Conservation (phyloP, 2,113 vertebrate genomes). For the Ariopsis seemanni region DNA sequence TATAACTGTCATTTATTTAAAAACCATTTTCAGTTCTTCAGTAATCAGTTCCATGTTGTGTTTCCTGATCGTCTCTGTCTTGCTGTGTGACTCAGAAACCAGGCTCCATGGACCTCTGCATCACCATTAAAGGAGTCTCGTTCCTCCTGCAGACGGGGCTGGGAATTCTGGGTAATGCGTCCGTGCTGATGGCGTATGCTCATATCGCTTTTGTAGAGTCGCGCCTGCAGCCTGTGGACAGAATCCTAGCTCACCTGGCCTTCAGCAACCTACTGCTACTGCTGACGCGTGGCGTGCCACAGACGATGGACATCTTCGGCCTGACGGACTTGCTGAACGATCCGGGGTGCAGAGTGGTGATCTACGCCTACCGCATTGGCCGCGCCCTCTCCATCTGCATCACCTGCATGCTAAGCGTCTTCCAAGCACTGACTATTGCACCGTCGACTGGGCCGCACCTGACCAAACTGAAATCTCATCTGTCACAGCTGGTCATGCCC, state of each 20-base stretch:
- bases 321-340: conserved; percentile 69
- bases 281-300: conserved; percentile 72
- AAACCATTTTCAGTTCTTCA: neutral
- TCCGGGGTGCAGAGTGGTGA: conserved; percentile 73
- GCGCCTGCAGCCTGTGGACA: conserved; percentile 71
- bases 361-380: conserved; percentile 71
- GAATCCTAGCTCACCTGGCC: conserved; percentile 75
- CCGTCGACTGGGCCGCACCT: conserved; percentile 55
- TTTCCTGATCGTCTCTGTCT: conserved; percentile 41
- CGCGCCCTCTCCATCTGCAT: conserved; percentile 77
- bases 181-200: conserved; percentile 68
- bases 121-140: conserved; percentile 77
- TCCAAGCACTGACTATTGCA: conserved; percentile 70
- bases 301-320: conserved; percentile 75
- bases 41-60: neutral
- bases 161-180: conserved; percentile 70
- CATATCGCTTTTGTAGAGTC: conserved; percentile 58
- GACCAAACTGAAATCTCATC: conserved; percentile 61
- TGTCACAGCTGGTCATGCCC: conserved; percentile 66
- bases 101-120: conserved; percentile 73
- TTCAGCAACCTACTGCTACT: conserved; percentile 75
- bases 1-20: too few species aligned
- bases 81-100: conserved; percentile 18
- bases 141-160: conserved; percentile 77
- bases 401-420: conserved; percentile 77